A percentile compares a stretch with the other conserved stretches of the same genome.
These are phyloP conservation scores for Embiotoca jacksoni DNA, from an alignment of 2,113 vertebrate species.

Conservation along the genomic window DNA sequence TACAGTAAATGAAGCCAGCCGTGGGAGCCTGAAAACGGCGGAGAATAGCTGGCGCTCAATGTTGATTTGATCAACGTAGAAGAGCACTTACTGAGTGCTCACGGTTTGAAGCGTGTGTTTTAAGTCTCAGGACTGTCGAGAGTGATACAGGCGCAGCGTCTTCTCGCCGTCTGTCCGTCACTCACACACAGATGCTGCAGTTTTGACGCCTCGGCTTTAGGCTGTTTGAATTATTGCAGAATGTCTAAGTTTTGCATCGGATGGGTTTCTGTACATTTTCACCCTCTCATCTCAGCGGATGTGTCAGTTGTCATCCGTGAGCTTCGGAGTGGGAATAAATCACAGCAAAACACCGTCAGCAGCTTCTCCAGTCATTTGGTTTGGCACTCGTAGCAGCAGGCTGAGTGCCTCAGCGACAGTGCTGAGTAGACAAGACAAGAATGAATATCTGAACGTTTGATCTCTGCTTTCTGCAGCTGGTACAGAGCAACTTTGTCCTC, in stretches of 20 bases:
- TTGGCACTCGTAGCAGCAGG: slow-evolving; percentile 23
- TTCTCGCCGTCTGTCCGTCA: slow-evolving; percentile 1
- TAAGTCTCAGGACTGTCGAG: slow-evolving; percentile 19
- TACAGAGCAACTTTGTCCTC: slow-evolving; percentile 96
- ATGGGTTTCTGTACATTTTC: slow-evolving; percentile 28
- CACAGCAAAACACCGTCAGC: slow-evolving; percentile 55
- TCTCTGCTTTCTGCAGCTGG: slow-evolving; percentile 85
- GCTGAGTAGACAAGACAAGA: slow-evolving; percentile 54
- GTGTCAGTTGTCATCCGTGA: slow-evolving; percentile 63
- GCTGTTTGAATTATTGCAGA: slow-evolving; percentile 22
- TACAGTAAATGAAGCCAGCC: slow-evolving; percentile 35
- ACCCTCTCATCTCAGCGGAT: slow-evolving; percentile 31
- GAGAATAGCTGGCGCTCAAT: slow-evolving; percentile 49
- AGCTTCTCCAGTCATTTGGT: slow-evolving; percentile 58
- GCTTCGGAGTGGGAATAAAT: slow-evolving; percentile 48
- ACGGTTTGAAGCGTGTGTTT: slow-evolving; percentile 35
- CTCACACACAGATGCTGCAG: neutral
- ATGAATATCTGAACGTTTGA: slow-evolving; percentile 46
- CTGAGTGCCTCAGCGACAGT: slow-evolving; percentile 17
- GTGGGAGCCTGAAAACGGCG: slow-evolving; percentile 14
- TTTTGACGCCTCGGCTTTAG: neutral
- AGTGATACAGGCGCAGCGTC: neutral
- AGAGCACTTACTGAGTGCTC: slow-evolving; percentile 58
- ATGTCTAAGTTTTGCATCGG: slow-evolving; percentile 2
- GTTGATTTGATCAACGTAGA: slow-evolving; percentile 62